Base-by-base conservation (phyloP, 2,888 invertebrate species). In the Seladonia tumulorum region DNA sequence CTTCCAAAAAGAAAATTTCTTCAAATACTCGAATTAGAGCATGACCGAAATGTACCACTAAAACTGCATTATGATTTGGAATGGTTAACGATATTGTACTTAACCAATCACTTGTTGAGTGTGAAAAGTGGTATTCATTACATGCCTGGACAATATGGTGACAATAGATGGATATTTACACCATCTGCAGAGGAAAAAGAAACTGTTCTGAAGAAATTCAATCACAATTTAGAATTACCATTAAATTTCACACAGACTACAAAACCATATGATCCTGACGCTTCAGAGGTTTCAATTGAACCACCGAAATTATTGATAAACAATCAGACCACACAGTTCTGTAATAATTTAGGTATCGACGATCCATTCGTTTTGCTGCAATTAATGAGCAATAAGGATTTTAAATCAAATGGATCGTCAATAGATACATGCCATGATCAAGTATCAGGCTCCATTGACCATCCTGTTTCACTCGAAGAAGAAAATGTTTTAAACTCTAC, bases 81-180 rank as follows among this genome's bases (percentile, higher is more conserved):
- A 95, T 99, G 99, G 99, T 95, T 99, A 85, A 97, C 98, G 16
- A 96, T 99, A 93, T 96, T 99, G 72, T 97, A 97, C 93, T 96
- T 96, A 88, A 99, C 99, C 1, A 98, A 99, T 96, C 98, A 99
- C 95, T 96, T 99, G 73, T 95, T 98, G 70, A 97, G 97, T 93
- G 96, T 98, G 0, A 97, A 97, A 93, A 96, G 96, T 92, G 94
- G 96, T 16, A 96, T 96, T 72, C 96, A 97, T 91, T 98, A 97
- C 93, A 97, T 99, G 97, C 99, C 99, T 0, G 98, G 98, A 14
- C 97, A 97, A 60, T 97, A 97, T 60, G 96, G 96, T 42, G 95
- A 95, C 90, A 97, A 97, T 92, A 97, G 98, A 92, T 97, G 96
- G 95, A 95, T 96, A 87, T 98, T 97, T 93, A 96, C 96, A 76